phyloP scores from a whole-genome alignment of 2,888 invertebrate species.

The Tinea trinotella region DNA sequence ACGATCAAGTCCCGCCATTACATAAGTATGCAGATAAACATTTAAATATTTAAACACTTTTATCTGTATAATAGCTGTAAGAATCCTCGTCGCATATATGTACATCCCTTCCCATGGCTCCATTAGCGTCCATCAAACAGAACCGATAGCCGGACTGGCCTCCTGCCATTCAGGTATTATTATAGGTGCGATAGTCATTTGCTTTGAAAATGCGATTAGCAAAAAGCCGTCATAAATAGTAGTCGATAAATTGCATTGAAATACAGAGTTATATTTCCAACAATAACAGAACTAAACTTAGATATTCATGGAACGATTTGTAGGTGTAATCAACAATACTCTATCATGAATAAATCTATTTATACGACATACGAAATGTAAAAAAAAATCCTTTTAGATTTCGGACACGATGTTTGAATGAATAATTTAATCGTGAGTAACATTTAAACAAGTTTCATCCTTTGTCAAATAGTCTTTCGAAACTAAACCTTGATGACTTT shows the following conservation, averaged over 20 bases:
- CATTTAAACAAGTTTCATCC: not conserved
- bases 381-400: not conserved
- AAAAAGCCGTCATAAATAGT: slow-evolving; percentile 18
- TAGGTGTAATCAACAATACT: not conserved
- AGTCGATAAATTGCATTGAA: slow-evolving; percentile 12
- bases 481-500: not conserved
- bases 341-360: not conserved
- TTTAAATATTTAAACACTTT: not conserved
- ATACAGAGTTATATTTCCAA: not conserved
- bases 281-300: not conserved
- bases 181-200: slow-evolving; percentile 17
- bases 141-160: slow-evolving; percentile 32
- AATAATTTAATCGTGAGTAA: not conserved
- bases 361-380: not conserved
- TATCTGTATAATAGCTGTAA: not conserved
- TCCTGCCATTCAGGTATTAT: slow-evolving; percentile 13
- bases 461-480: not conserved
- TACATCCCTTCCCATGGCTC: slow-evolving; percentile 38
- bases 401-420: not conserved
- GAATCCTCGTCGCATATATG: slow-evolving; percentile 5
- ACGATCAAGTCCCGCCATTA: not conserved
- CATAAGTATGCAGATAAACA: not conserved
- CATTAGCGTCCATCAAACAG: slow-evolving; percentile 57
- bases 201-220: slow-evolving; percentile 16
- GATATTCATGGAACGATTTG: not conserved